Percentiles rank a stretch among this genome's conserved stretches.
These are phyloP conservation scores for Philopotamus ludificatus DNA, from an alignment of 1,140 invertebrate species.

Conservation along the genomic window DNA sequence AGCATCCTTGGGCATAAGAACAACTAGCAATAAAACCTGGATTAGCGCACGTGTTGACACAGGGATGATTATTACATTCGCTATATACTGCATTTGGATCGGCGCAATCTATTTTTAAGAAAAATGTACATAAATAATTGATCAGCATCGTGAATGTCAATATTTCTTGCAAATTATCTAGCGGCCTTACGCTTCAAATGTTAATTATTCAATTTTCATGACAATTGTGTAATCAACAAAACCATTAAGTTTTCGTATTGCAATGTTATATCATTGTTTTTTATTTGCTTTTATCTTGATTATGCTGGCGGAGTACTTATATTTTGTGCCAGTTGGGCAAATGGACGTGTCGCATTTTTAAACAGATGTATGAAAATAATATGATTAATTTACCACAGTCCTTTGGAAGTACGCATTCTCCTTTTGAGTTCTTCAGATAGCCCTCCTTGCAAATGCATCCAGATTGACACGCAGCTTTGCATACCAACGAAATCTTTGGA, in stretches of 20 bases:
- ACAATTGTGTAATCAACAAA: too few relatives aligned
- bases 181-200: too few relatives aligned
- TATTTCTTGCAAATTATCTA: too few relatives aligned
- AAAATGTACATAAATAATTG: neutral
- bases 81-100: constrained; percentile 8
- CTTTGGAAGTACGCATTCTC: constrained; percentile 15
- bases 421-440: constrained; percentile 20
- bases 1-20: constrained; percentile 16
- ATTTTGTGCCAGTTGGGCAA: too few relatives aligned
- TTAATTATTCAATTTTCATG: too few relatives aligned
- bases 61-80: constrained; percentile 16
- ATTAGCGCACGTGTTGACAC: constrained; percentile 14
- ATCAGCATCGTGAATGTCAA: too few relatives aligned
- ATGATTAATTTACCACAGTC: constrained; percentile 10
- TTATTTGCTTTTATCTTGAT: too few relatives aligned
- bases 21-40: constrained; percentile 4
- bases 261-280: too few relatives aligned
- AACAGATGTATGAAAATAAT: neutral
- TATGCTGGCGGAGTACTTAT: too few relatives aligned
- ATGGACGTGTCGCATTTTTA: too few relatives aligned
- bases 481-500: neutral
- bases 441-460: constrained; percentile 22
- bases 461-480: constrained; percentile 7
- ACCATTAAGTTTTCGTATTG: too few relatives aligned
- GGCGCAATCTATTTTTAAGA: constrained; percentile 4